phyloP scores from a whole-genome alignment of 2,888 invertebrate genomes.

The Octodonta nipae region DNA sequence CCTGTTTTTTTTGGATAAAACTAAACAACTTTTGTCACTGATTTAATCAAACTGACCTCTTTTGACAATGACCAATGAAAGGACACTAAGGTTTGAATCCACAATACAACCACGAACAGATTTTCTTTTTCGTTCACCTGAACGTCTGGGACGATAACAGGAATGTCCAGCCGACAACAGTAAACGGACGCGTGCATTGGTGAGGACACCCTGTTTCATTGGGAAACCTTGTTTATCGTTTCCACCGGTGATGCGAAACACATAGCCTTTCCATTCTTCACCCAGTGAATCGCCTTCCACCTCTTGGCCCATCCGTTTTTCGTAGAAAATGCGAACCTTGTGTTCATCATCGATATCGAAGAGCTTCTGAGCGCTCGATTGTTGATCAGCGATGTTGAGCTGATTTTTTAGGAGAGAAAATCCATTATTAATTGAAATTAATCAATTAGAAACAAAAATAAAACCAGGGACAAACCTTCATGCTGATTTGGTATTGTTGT shows the following conservation, averaged over 20 bases:
- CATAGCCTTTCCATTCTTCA: not conserved
- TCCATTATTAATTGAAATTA: not conserved
- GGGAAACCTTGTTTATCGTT: not conserved
- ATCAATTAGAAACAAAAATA: too few species aligned
- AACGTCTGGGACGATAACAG: slow-evolving; percentile 86
- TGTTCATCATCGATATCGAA: not conserved
- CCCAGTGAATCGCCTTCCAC: not conserved
- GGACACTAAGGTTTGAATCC: slow-evolving; percentile 87
- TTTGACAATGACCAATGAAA: slow-evolving; percentile 83
- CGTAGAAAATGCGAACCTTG: not conserved
- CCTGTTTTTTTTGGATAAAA: too few species aligned
- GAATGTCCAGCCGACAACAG: slow-evolving; percentile 90
- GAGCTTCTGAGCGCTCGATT: not conserved
- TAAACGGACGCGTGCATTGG: slow-evolving; percentile 70
- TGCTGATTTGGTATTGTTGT: too few species aligned
- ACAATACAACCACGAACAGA: slow-evolving; percentile 98
- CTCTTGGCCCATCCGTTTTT: not conserved
- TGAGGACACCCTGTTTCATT: not conserved
- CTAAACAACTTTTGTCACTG: too few species aligned
- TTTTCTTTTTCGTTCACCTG: slow-evolving; percentile 93
- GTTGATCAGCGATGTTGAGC: not conserved
- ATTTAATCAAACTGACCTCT: slow-evolving; percentile 91
- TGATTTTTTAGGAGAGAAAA: not conserved
- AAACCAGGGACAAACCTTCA: too few species aligned
- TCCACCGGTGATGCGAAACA: not conserved